A percentile compares a stretch with the other conserved stretches of the same genome.
phyloP scores from a whole-genome alignment of 1,140 invertebrate species.

The Brachystomella parvula region DNA sequence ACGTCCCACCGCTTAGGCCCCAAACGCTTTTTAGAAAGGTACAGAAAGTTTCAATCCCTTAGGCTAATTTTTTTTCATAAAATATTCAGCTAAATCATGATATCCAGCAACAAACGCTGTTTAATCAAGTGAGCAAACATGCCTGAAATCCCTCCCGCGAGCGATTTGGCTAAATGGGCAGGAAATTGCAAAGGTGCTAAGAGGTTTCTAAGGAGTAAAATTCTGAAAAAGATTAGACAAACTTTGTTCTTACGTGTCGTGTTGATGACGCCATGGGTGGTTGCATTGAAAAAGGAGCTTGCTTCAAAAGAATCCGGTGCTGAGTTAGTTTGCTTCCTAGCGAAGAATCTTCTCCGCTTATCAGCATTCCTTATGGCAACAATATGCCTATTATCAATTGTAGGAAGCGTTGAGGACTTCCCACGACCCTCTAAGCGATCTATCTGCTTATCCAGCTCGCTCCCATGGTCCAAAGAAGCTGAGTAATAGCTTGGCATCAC shows the following conservation, averaged over 20 bases:
- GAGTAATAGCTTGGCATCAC: background rate
- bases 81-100: no score
- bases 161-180: no score
- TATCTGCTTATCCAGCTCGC: background rate
- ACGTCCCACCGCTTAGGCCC: no score
- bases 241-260: slow-evolving; percentile 32
- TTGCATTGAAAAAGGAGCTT: slow-evolving; percentile 32
- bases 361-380: slow-evolving; percentile 38
- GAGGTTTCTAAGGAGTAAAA: background rate
- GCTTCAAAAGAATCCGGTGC: slow-evolving; percentile 46
- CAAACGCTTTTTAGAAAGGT: no score
- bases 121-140: no score
- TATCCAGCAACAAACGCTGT: no score
- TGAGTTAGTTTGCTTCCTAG: slow-evolving; percentile 47
- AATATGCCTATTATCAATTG: slow-evolving; percentile 29
- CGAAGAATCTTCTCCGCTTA: slow-evolving; percentile 41
- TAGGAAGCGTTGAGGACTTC: slow-evolving; percentile 26
- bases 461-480: background rate
- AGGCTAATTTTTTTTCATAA: no score
- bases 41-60: no score
- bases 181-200: background rate
- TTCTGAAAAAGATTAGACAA: background rate
- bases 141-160: no score
- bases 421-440: slow-evolving; percentile 7
- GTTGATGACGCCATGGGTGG: slow-evolving; percentile 37